Conservation (phyloP, 2,888 invertebrate genomes). For the Meloe dianella region DNA sequence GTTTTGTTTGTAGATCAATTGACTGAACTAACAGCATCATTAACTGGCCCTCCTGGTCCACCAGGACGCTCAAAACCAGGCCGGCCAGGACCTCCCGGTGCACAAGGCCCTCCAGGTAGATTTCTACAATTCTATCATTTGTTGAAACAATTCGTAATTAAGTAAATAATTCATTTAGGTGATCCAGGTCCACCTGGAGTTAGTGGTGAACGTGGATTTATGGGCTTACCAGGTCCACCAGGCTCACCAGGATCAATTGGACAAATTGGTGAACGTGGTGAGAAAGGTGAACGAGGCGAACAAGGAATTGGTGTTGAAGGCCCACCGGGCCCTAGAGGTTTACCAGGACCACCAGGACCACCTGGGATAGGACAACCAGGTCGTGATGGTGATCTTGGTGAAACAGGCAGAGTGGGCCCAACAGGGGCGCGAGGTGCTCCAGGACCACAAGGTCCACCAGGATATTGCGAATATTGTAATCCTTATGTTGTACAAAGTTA, state of each 20-base stretch:
- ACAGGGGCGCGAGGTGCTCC: slow-evolving; percentile 64
- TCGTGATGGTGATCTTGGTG: slow-evolving; percentile 78
- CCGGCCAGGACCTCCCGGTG: slow-evolving; percentile 72
- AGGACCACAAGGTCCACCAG: slow-evolving; percentile 71
- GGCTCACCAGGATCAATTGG: slow-evolving; percentile 69
- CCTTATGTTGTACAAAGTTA: slow-evolving; percentile 64
- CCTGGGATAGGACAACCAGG: slow-evolving; percentile 71
- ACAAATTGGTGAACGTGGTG: slow-evolving; percentile 69
- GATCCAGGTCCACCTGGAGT: slow-evolving; percentile 71
- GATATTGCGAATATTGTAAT: slow-evolving; percentile 70
- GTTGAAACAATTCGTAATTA: background rate
- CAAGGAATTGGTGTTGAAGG: slow-evolving; percentile 79
- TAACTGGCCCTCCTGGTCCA: slow-evolving; percentile 70
- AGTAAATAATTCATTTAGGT: slow-evolving; percentile 58
- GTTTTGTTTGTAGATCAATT: slow-evolving; percentile 69
- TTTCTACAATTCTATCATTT: background rate
- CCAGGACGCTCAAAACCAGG: slow-evolving; percentile 72
- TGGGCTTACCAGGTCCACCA: slow-evolving; percentile 68
- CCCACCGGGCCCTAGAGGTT: slow-evolving; percentile 73
- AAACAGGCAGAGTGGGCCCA: slow-evolving; percentile 70
- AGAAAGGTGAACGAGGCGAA: slow-evolving; percentile 74
- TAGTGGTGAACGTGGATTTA: slow-evolving; percentile 69
- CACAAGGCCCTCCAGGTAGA: slow-evolving; percentile 71
- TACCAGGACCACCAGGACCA: slow-evolving; percentile 74
- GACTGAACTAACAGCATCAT: slow-evolving; percentile 70